Percentiles rank a stretch among this genome's conserved stretches.
Conservation (phyloP, 2,797 vertebrate species). For the Notolabrus celidotus region DNA sequence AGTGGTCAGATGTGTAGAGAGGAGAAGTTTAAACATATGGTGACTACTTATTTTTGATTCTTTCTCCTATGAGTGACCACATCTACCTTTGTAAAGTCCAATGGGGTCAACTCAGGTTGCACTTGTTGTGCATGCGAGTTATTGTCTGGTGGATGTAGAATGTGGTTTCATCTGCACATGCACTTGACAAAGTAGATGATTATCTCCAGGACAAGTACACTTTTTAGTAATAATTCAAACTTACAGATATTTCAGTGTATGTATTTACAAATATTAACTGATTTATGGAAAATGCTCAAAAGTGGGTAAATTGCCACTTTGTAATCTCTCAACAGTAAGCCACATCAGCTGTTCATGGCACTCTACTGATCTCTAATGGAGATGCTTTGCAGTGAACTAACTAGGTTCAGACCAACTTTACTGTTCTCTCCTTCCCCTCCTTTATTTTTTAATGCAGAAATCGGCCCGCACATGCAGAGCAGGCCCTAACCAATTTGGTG, state of each 20-base stretch:
- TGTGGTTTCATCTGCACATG: neutral
- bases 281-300: no score
- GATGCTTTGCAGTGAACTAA: neutral
- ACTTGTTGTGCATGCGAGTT: neutral
- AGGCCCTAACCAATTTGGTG: no score
- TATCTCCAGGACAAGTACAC: no score
- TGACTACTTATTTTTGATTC: neutral
- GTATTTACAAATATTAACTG: no score
- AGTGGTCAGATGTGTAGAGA: neutral
- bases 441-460: no score
- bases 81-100: neutral
- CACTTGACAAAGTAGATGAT: neutral
- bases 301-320: no score
- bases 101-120: neutral
- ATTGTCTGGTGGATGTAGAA: neutral
- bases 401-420: no score
- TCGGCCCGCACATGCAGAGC: no score
- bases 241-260: no score
- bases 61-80: conserved; percentile 9
- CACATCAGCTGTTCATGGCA: neutral
- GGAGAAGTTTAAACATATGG: neutral
- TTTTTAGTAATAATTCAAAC: no score
- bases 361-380: conserved; percentile 37
- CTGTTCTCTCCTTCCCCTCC: no score
- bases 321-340: neutral